Conservation (phyloP, 2,113 vertebrate genomes). For the Vanacampus margaritifer region DNA sequence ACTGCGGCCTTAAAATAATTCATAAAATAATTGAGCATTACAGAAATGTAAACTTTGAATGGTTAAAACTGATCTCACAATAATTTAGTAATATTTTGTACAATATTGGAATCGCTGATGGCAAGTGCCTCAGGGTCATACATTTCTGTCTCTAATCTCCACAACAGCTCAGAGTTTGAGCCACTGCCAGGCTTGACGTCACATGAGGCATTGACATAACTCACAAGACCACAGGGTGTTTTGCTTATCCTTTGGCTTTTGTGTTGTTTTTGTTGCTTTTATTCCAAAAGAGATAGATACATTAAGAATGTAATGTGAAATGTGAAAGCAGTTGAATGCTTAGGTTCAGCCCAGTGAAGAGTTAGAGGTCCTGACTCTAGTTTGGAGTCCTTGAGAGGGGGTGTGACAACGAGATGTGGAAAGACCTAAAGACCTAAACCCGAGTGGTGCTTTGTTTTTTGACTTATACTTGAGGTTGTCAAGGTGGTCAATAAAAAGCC, state of each 20-base stretch:
- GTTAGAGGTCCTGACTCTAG: too few relatives aligned
- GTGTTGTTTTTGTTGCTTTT: neutral
- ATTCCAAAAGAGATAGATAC: neutral
- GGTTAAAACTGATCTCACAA: neutral
- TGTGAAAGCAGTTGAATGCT: too few relatives aligned
- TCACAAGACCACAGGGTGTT: neutral
- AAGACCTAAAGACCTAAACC: neutral
- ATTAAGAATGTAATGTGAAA: neutral
- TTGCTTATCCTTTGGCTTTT: neutral
- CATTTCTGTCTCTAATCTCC: neutral
- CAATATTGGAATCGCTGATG: neutral
- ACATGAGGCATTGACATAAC: neutral
- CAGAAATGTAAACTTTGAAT: neutral
- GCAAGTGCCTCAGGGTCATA: neutral
- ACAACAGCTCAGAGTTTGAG: neutral
- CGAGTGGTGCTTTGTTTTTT: neutral
- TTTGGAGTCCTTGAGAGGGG: neutral
- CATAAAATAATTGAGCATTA: neutral
- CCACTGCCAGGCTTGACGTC: neutral
- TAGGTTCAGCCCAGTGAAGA: too few relatives aligned
- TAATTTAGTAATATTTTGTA: neutral
- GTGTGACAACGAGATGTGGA: neutral
- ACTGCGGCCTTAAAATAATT: neutral
- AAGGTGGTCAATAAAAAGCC: neutral
- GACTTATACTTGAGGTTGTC: neutral